Conservation (phyloP, 2,797 vertebrate genomes). For the Lophius americanus region DNA sequence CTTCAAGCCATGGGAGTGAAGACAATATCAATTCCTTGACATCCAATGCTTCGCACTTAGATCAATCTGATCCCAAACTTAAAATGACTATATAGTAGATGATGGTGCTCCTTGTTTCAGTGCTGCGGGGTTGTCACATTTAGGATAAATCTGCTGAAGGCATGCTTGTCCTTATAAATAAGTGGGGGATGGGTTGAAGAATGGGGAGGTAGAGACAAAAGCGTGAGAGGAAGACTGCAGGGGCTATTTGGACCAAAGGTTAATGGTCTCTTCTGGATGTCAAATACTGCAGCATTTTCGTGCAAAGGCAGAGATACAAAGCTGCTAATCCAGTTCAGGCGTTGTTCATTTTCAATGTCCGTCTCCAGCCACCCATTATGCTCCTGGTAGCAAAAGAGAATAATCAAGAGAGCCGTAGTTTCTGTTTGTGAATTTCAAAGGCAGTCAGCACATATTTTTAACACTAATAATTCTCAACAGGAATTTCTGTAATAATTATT, state of each 20-base stretch:
- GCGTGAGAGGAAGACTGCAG: neutral
- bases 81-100: too few relatives aligned
- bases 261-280: neutral
- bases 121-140: neutral
- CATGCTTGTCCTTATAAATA: neutral
- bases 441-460: neutral
- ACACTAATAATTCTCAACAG: neutral
- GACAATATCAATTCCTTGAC: neutral
- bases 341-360: neutral
- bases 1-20: neutral
- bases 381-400: neutral
- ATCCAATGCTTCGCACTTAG: too few relatives aligned
- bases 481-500: too few relatives aligned
- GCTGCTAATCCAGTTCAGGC: neutral
- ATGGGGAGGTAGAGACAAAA: constrained; percentile 14
- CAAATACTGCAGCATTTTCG: neutral
- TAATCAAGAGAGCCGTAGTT: neutral
- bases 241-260: constrained; percentile 25
- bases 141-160: neutral
- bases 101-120: neutral
- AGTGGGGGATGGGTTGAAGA: constrained; percentile 31
- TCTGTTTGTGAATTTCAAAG: neutral
- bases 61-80: neutral
- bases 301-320: neutral
- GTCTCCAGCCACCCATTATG: neutral